A percentile compares a stretch with the other conserved stretches of the same genome.
These are phyloP conservation scores for Thalassoma bifasciatum DNA, from an alignment of 2,113 vertebrate species.

Conservation along the genomic window DNA sequence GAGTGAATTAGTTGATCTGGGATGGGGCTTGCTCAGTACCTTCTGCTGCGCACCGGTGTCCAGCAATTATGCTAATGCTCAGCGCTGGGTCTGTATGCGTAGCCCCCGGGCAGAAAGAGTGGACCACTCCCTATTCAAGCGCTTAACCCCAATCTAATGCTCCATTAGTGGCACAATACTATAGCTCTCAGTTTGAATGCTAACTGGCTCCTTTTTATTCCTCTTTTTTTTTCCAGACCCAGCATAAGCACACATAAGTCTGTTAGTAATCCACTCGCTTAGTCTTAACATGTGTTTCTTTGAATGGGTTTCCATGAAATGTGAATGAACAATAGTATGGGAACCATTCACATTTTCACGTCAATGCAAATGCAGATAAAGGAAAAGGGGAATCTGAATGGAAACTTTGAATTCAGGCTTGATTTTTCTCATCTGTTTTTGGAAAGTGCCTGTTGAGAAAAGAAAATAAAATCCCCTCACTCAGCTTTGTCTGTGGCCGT, in stretches of 20 bases:
- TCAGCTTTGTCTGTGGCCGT: background rate
- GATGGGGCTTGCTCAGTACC: slow-evolving; percentile 58
- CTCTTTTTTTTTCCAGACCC: slow-evolving; percentile 26
- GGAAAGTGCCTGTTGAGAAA: background rate
- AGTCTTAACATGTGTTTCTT: slow-evolving; percentile 58
- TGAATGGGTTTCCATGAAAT: slow-evolving; percentile 49
- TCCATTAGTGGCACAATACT: slow-evolving; percentile 78
- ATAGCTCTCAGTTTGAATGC: slow-evolving; percentile 65
- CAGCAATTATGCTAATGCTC: slow-evolving; percentile 80
- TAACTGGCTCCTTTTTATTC: slow-evolving; percentile 53
- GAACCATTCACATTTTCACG: slow-evolving; percentile 20
- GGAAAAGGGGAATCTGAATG: background rate
- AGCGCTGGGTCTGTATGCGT: slow-evolving; percentile 55
- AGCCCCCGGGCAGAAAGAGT: slow-evolving; percentile 68
- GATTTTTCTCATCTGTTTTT: slow-evolving; percentile 10
- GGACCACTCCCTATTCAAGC: slow-evolving; percentile 76
- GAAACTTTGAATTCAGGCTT: background rate
- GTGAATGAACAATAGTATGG: slow-evolving; percentile 40
- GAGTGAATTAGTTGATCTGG: slow-evolving; percentile 68
- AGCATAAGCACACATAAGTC: slow-evolving; percentile 55
- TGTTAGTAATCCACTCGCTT: slow-evolving; percentile 62
- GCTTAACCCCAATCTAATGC: slow-evolving; percentile 83
- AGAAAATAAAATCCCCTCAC: background rate
- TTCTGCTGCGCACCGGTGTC: slow-evolving; percentile 69
- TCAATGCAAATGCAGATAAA: slow-evolving; percentile 35